A percentile compares a stretch with the other conserved stretches of the same genome.
These are phyloP conservation scores for Kradibia gibbosae DNA, from an alignment of 1,140 invertebrate genomes.

Conservation along the genomic window DNA sequence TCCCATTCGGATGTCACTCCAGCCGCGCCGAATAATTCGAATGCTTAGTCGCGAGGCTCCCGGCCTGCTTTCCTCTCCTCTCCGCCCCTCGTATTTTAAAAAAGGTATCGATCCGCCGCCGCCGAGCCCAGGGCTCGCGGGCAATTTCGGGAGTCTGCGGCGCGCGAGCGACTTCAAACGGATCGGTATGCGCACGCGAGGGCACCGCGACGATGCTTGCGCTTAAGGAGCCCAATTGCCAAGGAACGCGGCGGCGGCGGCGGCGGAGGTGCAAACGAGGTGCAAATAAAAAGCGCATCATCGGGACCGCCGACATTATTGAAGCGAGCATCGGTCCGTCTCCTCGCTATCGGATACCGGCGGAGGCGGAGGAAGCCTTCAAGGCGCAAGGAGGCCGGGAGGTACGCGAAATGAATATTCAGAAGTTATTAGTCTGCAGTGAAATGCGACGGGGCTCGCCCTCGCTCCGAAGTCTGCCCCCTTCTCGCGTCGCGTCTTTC, in stretches of 20 bases:
- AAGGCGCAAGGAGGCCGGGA: constrained; percentile 64
- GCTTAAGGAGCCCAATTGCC: not conserved
- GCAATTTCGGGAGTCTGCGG: not conserved
- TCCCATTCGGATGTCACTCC: constrained; percentile 59
- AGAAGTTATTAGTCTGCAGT: constrained; percentile 74
- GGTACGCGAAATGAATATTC: constrained; percentile 74
- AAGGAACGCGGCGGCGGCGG: not conserved
- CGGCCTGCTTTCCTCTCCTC: not conserved
- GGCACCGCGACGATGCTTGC: too few species aligned
- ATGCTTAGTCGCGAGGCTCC: not conserved
- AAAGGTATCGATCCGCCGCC: not conserved
- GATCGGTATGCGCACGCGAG: not conserved
- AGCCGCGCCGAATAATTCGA: constrained; percentile 58
- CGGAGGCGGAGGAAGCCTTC: constrained; percentile 68
- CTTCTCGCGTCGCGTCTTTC: constrained; percentile 30
- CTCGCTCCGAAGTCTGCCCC: constrained; percentile 57
- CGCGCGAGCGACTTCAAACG: not conserved
- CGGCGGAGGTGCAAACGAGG: too few species aligned
- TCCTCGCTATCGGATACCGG: constrained; percentile 35
- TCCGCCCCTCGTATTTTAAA: not conserved
- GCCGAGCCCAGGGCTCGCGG: too few species aligned
- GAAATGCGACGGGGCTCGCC: constrained; percentile 73
- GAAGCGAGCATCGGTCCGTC: constrained; percentile 51
- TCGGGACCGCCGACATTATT: not conserved
- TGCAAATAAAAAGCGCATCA: not conserved